A percentile compares a stretch with the other conserved stretches of the same genome.
Evolutionary conservation across 2,797 vertebrate genomes (phyloP).

Genomic region (Simalia tracyae): DNA sequence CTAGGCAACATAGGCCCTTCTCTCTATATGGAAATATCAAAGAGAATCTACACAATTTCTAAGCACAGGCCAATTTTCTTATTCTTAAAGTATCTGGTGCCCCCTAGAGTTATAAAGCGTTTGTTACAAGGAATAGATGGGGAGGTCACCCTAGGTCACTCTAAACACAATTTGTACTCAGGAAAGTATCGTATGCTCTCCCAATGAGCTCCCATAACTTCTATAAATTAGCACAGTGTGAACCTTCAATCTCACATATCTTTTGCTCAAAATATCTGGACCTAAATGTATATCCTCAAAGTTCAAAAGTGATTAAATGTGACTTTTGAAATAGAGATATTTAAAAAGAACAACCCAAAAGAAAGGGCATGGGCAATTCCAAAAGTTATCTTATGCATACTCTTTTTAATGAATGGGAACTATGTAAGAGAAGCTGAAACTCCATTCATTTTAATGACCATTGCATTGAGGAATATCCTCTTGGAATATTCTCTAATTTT

Average conservation of each 20-base stretch:
- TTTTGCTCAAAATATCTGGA: not conserved
- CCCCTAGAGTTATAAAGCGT: constrained; percentile 15
- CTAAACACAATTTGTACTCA: not conserved
- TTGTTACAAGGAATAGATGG: not conserved
- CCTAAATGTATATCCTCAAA: not conserved
- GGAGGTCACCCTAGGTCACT: not conserved
- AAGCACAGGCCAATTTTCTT: not conserved
- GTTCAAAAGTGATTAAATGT: not conserved
- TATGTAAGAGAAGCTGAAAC: not conserved
- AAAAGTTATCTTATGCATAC: not conserved
- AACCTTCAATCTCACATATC: not conserved
- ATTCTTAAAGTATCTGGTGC: constrained; percentile 22
- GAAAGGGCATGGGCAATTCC: not conserved
- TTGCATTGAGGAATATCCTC: not conserved
- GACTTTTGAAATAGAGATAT: not conserved
- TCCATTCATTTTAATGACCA: not conserved
- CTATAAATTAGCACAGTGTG: not conserved
- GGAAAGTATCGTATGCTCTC: not conserved
- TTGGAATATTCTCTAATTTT: not conserved
- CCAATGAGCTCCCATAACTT: not conserved
- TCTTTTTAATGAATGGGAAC: not conserved
- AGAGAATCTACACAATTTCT: not conserved
- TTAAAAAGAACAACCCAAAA: not conserved
- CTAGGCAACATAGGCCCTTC: not conserved
- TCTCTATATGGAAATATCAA: not conserved